These are phyloP conservation scores for Pararge aegeria DNA, from an alignment of 1,140 invertebrate genomes.

Conservation along the genomic window DNA sequence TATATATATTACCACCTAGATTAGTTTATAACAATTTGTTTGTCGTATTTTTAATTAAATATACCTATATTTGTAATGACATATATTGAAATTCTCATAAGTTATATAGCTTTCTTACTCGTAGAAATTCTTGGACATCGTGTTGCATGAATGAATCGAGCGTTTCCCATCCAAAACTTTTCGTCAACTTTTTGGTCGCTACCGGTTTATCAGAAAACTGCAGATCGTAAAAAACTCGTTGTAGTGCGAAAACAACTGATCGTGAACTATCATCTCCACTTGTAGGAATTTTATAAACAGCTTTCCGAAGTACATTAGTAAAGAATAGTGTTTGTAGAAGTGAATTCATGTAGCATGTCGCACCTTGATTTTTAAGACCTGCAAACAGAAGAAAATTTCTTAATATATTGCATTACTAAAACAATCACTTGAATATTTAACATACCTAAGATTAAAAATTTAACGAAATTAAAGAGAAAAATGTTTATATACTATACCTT, in stretches of 20 bases:
- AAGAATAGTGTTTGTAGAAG: constrained; percentile 99
- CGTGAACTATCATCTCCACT: constrained; percentile 96
- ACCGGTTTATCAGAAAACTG: constrained; percentile 99
- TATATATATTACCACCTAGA: too few species aligned
- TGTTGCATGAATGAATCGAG: constrained; percentile 99
- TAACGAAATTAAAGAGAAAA: too few species aligned
- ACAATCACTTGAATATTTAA: too few species aligned
- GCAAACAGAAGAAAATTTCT: background rate
- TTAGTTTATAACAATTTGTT: too few species aligned
- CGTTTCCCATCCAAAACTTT: constrained; percentile 99
- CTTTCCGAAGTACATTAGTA: constrained; percentile 94
- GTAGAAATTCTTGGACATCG: constrained; percentile 87
- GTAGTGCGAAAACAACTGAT: constrained; percentile 93
- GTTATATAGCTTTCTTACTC: constrained; percentile 41
- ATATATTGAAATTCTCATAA: too few species aligned
- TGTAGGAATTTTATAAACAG: constrained; percentile 99
- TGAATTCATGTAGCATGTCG: constrained; percentile 99
- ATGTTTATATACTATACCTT: too few species aligned
- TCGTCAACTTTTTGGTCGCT: constrained; percentile 99
- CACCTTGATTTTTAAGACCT: constrained; percentile 99
- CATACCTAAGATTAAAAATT: too few species aligned
- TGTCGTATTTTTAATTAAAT: too few species aligned
- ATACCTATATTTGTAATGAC: too few species aligned
- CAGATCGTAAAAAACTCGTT: constrained; percentile 99
- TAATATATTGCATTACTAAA: background rate